Evolutionary conservation across 1,140 invertebrate genomes (phyloP).

Genomic region (Cydia splendana): DNA sequence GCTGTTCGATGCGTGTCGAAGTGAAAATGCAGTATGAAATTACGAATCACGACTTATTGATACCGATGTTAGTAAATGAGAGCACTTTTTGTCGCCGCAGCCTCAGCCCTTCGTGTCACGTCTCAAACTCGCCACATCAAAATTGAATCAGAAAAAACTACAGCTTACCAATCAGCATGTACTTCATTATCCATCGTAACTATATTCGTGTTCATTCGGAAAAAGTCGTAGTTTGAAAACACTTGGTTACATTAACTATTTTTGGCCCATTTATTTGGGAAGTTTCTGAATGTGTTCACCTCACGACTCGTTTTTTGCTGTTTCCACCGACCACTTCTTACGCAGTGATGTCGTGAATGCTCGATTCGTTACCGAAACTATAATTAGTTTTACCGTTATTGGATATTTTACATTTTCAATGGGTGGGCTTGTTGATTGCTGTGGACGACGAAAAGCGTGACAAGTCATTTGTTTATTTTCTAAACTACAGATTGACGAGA

Average conservation of each 20-base stretch:
- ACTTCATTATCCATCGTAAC: constrained; percentile 13
- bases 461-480: constrained; percentile 61
- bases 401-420: constrained; percentile 67
- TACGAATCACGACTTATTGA: constrained; percentile 73
- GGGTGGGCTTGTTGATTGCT: constrained; percentile 54
- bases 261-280: constrained; percentile 48
- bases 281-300: constrained; percentile 55
- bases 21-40: constrained; percentile 76
- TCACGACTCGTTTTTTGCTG: constrained; percentile 69
- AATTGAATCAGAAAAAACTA: constrained; percentile 48
- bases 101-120: constrained; percentile 45
- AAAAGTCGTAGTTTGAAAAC: constrained; percentile 40
- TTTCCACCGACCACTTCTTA: constrained; percentile 56
- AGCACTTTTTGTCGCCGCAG: constrained; percentile 67
- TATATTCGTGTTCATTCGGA: constrained; percentile 18
- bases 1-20: constrained; percentile 67
- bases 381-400: constrained; percentile 76
- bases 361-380: constrained; percentile 67
- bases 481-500: constrained; percentile 39
- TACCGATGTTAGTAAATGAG: constrained; percentile 70
- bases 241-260: constrained; percentile 47
- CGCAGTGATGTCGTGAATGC: constrained; percentile 62
- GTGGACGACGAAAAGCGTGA: constrained; percentile 56
- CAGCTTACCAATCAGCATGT: constrained; percentile 10
- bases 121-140: constrained; percentile 47